These are phyloP conservation scores for Solenodon paradoxus DNA, from an alignment of 2,113 vertebrate genomes.

Conservation along the genomic window DNA sequence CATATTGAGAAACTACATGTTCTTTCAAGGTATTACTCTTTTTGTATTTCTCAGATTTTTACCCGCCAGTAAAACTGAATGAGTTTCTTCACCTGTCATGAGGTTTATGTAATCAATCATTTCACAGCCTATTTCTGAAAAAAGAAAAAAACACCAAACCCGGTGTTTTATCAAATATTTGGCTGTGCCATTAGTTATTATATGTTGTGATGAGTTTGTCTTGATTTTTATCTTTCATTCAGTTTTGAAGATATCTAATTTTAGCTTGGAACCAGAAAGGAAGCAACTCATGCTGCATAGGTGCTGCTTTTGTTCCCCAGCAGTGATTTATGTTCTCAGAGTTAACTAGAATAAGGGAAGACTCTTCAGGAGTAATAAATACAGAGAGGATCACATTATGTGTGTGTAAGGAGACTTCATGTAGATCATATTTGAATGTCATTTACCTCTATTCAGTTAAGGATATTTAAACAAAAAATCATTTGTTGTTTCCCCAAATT, in stretches of 20 bases:
- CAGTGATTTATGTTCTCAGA: background rate
- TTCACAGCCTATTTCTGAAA: background rate
- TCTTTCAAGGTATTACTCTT: background rate
- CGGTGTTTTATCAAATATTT: background rate
- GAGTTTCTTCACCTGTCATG: background rate
- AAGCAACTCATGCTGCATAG: background rate
- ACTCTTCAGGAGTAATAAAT: background rate
- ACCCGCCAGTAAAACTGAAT: background rate
- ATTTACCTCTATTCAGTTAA: background rate
- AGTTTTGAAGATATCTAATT: background rate
- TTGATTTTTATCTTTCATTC: background rate
- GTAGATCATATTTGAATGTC: background rate
- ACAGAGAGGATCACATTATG: accelerated
- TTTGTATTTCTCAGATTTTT: background rate
- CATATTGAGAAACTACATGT: background rate
- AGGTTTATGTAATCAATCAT: background rate
- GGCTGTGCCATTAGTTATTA: background rate
- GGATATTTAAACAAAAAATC: background rate
- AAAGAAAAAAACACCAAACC: background rate
- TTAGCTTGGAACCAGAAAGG: no score
- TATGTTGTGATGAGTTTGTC: background rate
- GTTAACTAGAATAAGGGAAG: background rate
- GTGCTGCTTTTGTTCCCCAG: background rate
- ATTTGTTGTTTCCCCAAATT: background rate
- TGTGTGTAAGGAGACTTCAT: no score